These are phyloP conservation scores for Melanotaenia boesemani DNA, from an alignment of 2,797 vertebrate species.

Conservation along the genomic window DNA sequence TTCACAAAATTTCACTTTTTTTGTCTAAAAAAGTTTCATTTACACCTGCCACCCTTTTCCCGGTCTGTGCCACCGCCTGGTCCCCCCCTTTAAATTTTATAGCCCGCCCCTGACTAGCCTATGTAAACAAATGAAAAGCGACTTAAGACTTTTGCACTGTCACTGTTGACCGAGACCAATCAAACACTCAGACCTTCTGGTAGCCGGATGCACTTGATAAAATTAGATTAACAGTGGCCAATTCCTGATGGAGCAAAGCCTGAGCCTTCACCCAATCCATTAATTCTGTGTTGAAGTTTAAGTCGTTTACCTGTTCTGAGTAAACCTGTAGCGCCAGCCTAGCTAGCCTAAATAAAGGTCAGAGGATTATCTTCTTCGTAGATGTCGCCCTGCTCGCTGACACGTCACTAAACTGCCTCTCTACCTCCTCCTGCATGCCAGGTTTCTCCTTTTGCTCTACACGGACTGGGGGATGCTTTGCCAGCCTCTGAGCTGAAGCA, in stretches of 20 bases:
- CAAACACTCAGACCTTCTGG: not conserved
- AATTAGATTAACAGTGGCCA: not conserved
- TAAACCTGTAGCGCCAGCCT: slow-evolving; percentile 13
- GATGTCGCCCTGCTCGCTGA: not conserved
- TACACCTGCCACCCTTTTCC: not conserved
- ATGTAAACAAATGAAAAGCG: not conserved
- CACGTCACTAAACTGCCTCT: slow-evolving; percentile 1
- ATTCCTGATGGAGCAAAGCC: not conserved
- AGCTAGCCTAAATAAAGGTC: slow-evolving; percentile 40
- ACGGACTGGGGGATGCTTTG: slow-evolving; percentile 50
- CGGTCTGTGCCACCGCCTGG: too few relatives aligned
- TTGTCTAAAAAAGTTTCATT: too few relatives aligned
- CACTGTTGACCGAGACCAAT: not conserved
- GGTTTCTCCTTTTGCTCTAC: not conserved
- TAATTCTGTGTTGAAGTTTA: slow-evolving; percentile 19
- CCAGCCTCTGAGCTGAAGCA: slow-evolving; percentile 38
- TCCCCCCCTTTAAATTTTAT: not conserved
- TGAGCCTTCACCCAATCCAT: not conserved
- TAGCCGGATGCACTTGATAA: not conserved
- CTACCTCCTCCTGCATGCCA: not conserved
- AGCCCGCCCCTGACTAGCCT: too few relatives aligned
- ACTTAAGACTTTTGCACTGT: not conserved
- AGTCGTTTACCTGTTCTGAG: slow-evolving; percentile 28
- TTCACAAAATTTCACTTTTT: too few relatives aligned
- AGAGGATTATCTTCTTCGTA: slow-evolving; percentile 50